These are phyloP conservation scores for Macaria liturata DNA, from an alignment of 2,888 invertebrate species.

Conservation along the genomic window DNA sequence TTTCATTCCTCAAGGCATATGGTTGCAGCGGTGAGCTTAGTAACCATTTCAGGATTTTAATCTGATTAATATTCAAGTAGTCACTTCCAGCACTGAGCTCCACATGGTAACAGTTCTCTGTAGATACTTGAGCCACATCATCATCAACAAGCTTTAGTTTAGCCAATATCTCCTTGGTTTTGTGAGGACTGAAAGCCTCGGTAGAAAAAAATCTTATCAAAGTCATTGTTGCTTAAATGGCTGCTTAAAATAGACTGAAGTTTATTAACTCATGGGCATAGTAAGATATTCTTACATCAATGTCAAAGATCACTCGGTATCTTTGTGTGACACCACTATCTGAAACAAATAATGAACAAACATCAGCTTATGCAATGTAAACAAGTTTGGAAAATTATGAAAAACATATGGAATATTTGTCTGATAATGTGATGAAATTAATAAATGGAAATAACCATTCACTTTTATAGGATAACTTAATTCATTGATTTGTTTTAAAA, in stretches of 20 bases:
- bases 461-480: too few relatives aligned
- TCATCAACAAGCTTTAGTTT: constrained; percentile 77
- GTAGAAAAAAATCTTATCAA: constrained; percentile 84
- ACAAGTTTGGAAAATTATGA: constrained; percentile 27
- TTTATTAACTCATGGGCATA: constrained; percentile 31
- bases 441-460: too few relatives aligned
- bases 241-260: constrained; percentile 45
- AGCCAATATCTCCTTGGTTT: constrained; percentile 81
- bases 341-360: constrained; percentile 66
- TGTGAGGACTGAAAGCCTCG: constrained; percentile 84
- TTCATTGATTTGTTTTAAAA: too few relatives aligned
- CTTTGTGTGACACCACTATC: constrained; percentile 50
- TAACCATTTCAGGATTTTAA: constrained; percentile 89
- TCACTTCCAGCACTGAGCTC: constrained; percentile 80
- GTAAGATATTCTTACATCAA: constrained; percentile 67
- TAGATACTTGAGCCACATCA: constrained; percentile 81
- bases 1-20: constrained; percentile 80
- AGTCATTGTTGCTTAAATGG: constrained; percentile 65
- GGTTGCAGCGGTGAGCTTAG: constrained; percentile 88
- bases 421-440: background rate
- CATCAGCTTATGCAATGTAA: constrained; percentile 73
- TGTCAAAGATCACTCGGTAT: constrained; percentile 72
- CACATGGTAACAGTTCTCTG: constrained; percentile 93
- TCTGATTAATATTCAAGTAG: constrained; percentile 83
- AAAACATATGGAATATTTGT: constrained; percentile 14